phyloP scores from a whole-genome alignment of 2,113 vertebrate species.

The Rhombomys opimus region DNA sequence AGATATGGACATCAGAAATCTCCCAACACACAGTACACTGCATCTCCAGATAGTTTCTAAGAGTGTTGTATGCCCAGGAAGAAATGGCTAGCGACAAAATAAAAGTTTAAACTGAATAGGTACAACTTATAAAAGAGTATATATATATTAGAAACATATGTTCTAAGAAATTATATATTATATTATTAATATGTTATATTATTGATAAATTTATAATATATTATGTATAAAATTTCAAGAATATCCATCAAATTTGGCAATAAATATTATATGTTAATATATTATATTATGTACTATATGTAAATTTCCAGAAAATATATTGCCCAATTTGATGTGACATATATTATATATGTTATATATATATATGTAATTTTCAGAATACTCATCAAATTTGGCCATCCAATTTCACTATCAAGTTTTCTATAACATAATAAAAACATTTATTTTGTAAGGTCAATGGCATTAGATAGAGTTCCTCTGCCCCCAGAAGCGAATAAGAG shows the following conservation, averaged over 20 bases:
- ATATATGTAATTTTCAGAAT: neutral
- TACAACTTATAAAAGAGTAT: neutral
- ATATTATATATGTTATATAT: neutral
- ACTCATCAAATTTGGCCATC: neutral
- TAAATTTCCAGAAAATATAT: constrained; percentile 2
- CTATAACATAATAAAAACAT: neutral
- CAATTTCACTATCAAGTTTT: neutral
- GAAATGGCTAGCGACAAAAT: neutral
- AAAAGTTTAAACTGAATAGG: constrained; percentile 15
- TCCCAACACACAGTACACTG: neutral
- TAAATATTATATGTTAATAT: neutral
- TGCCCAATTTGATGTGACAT: no score
- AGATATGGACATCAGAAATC: neutral
- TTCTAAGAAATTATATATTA: neutral
- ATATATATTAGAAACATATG: neutral
- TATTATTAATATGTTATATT: neutral
- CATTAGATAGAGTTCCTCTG: neutral
- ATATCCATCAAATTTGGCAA: neutral
- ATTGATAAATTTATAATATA: neutral
- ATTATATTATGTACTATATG: neutral
- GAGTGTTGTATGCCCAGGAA: neutral
- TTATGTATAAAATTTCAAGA: neutral
- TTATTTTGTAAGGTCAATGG: neutral
- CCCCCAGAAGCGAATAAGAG: neutral
- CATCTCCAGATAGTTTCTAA: neutral